Conservation (phyloP, 2,888 invertebrate genomes). For the Drosophila siamana region DNA sequence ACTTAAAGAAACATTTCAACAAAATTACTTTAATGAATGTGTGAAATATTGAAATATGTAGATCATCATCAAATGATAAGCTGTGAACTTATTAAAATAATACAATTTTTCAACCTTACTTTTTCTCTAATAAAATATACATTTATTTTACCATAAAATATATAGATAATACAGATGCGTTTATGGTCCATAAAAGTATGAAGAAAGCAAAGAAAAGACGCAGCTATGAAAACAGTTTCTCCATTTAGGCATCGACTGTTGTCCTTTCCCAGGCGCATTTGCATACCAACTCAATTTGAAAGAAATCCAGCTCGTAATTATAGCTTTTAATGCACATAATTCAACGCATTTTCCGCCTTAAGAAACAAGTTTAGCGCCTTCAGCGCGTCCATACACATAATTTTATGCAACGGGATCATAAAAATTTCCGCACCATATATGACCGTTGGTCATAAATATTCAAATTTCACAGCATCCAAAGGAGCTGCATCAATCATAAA, state of each 20-base stretch:
- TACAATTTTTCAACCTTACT: too few relatives aligned
- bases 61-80: too few relatives aligned
- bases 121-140: neutral
- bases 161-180: neutral
- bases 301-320: conserved; percentile 53
- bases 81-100: too few relatives aligned
- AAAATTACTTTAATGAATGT: too few relatives aligned
- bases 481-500: conserved; percentile 73
- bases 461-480: conserved; percentile 72
- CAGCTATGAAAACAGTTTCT: neutral
- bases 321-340: conserved; percentile 46
- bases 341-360: conserved; percentile 61
- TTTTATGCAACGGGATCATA: conserved; percentile 73
- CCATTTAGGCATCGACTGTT: neutral
- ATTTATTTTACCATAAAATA: neutral
- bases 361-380: conserved; percentile 65
- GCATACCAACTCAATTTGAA: conserved; percentile 58
- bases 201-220: neutral
- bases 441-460: conserved; percentile 85
- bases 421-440: conserved; percentile 83
- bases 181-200: neutral
- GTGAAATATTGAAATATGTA: too few relatives aligned
- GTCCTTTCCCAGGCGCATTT: conserved; percentile 55
- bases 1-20: too few relatives aligned
- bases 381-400: conserved; percentile 32